Conservation (phyloP, 2,113 vertebrate genomes). For the Sialia sialis region DNA sequence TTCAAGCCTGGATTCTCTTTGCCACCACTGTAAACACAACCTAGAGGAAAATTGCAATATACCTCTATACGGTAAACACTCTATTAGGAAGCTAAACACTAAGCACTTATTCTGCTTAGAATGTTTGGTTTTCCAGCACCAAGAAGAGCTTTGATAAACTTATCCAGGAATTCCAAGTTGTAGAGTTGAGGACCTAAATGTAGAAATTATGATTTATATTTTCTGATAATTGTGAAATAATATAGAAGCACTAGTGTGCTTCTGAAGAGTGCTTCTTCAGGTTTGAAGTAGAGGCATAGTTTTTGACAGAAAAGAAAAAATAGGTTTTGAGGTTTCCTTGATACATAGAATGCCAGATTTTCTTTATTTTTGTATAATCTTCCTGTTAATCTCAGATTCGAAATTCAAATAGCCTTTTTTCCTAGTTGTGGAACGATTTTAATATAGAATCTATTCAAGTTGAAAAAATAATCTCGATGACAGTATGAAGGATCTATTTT, state of each 20-base stretch:
- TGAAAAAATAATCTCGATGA: neutral
- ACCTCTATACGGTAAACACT: neutral
- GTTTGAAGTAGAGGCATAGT: neutral
- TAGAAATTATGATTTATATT: neutral
- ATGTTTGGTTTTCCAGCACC: neutral
- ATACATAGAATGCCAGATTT: neutral
- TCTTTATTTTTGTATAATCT: neutral
- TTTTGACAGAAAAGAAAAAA: neutral
- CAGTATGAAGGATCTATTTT: neutral
- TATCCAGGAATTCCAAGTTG: neutral
- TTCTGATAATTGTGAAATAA: neutral
- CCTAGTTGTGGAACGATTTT: neutral
- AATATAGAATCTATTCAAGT: neutral
- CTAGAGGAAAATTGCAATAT: neutral
- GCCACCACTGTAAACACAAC: accelerated
- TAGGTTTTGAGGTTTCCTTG: neutral
- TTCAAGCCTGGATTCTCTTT: neutral
- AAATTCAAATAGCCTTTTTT: neutral
- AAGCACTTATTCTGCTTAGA: neutral
- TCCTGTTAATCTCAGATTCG: neutral
- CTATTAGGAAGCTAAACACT: neutral
- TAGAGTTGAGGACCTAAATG: neutral
- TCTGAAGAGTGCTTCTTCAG: neutral
- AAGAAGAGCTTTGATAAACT: neutral
- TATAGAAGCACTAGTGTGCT: neutral